Conservation (phyloP, 2,888 invertebrate genomes). For the Tribolium freemani region DNA sequence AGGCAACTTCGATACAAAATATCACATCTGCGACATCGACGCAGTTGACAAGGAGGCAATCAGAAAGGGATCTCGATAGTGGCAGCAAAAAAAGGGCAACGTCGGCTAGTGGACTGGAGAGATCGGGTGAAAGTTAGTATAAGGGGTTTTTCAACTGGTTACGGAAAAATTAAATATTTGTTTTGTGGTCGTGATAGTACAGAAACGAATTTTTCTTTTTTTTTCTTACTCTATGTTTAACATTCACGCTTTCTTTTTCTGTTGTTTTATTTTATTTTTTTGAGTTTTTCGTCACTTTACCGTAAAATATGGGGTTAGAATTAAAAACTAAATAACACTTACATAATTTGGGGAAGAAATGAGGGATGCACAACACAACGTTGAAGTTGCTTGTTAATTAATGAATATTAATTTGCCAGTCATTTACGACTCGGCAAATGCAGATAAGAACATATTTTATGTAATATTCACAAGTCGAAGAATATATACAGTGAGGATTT, state of each 20-base stretch:
- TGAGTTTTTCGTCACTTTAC: conserved; percentile 33
- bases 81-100: conserved; percentile 83
- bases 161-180: neutral
- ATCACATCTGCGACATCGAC: conserved; percentile 78
- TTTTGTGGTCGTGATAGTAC: conserved; percentile 19
- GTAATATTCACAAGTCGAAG: neutral
- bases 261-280: conserved; percentile 15
- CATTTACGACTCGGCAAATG: neutral
- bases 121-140: conserved; percentile 73
- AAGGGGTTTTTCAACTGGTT: neutral
- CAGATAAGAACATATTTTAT: neutral
- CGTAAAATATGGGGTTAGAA: conserved; percentile 1
- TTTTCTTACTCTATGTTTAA: conserved; percentile 23
- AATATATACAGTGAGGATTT: neutral
- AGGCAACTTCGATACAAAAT: conserved; percentile 92
- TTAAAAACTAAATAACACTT: neutral
- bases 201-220: neutral
- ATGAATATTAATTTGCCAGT: neutral
- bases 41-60: conserved; percentile 83
- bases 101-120: conserved; percentile 80
- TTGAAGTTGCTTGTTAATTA: neutral
- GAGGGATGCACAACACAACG: conserved; percentile 2
- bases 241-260: conserved; percentile 12
- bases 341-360: neutral
- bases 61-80: conserved; percentile 84